These are phyloP conservation scores for Prostheceraeus crozeri DNA, from an alignment of 2,888 invertebrate species.

Conservation along the genomic window DNA sequence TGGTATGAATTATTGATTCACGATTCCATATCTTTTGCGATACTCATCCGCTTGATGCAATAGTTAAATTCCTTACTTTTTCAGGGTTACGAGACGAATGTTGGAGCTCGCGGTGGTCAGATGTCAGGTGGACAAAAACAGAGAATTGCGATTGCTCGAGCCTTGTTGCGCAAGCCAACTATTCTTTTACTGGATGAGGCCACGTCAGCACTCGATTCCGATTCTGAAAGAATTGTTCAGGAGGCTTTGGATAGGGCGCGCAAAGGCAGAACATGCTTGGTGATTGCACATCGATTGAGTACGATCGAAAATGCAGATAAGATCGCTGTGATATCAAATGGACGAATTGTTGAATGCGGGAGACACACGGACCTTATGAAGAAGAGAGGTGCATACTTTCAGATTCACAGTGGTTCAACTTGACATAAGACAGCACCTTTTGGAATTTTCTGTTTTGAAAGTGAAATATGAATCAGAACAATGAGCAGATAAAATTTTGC, in stretches of 20 bases:
- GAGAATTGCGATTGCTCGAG: conserved; percentile 90
- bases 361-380: conserved; percentile 67
- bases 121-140: conserved; percentile 98
- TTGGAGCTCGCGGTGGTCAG: conserved; percentile 89
- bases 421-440: too few species aligned
- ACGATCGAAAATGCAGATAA: conserved; percentile 93
- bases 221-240: conserved; percentile 76
- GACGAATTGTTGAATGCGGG: conserved; percentile 70
- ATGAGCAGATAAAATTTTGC: too few species aligned
- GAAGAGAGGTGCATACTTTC: conserved; percentile 49
- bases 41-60: too few species aligned
- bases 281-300: conserved; percentile 93
- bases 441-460: too few species aligned
- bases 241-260: conserved; percentile 77
- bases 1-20: too few species aligned
- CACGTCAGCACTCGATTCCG: conserved; percentile 89
- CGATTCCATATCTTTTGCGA: too few species aligned
- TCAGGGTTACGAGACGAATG: conserved; percentile 53
- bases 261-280: conserved; percentile 79
- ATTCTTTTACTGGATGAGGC: conserved; percentile 95
- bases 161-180: conserved; percentile 84
- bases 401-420: too few species aligned
- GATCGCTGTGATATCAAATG: conserved; percentile 78
- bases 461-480: too few species aligned
- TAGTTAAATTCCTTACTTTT: too few species aligned